A percentile compares a stretch with the other conserved stretches of the same genome.
Conservation (phyloP, 2,888 invertebrate genomes). For the Gibbula magus region DNA sequence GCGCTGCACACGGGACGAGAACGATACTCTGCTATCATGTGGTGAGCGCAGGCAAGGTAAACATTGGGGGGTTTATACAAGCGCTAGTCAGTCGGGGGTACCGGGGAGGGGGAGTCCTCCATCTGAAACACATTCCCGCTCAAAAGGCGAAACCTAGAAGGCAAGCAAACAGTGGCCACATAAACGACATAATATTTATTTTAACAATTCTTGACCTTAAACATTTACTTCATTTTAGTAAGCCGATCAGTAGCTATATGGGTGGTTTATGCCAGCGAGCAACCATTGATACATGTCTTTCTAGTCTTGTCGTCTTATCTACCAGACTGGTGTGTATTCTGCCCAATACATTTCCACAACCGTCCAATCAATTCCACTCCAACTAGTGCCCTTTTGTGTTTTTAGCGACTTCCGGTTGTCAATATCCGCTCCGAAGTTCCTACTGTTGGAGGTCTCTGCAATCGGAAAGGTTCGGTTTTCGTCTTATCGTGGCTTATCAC, state of each 20-base stretch:
- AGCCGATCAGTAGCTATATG: constrained; percentile 33
- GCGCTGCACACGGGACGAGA: constrained; percentile 22
- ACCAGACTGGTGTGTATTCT: background rate
- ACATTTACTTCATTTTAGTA: constrained; percentile 39
- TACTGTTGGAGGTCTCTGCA: background rate
- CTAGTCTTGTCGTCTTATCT: background rate
- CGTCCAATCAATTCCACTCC: constrained; percentile 26
- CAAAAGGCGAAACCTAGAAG: constrained; percentile 31
- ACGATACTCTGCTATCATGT: constrained; percentile 30
- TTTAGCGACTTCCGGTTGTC: constrained; percentile 16
- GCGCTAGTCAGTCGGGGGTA: background rate
- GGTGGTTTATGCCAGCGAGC: constrained; percentile 31
- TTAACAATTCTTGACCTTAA: constrained; percentile 51
- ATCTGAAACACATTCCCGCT: constrained; percentile 32
- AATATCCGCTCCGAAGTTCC: constrained; percentile 2
- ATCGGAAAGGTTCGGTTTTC: background rate
- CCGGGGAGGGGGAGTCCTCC: background rate
- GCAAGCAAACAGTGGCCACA: constrained; percentile 41
- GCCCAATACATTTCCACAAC: constrained; percentile 18
- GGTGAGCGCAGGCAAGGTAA: constrained; percentile 23
- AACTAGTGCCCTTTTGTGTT: constrained; percentile 24
- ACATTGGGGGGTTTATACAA: constrained; percentile 30
- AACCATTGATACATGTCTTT: constrained; percentile 12
- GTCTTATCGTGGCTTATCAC: constrained; percentile 17
- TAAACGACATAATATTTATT: constrained; percentile 52